A percentile compares a stretch with the other conserved stretches of the same genome.
phyloP scores from a whole-genome alignment of 2,797 vertebrate genomes.

The Bryconaethiops microstoma region DNA sequence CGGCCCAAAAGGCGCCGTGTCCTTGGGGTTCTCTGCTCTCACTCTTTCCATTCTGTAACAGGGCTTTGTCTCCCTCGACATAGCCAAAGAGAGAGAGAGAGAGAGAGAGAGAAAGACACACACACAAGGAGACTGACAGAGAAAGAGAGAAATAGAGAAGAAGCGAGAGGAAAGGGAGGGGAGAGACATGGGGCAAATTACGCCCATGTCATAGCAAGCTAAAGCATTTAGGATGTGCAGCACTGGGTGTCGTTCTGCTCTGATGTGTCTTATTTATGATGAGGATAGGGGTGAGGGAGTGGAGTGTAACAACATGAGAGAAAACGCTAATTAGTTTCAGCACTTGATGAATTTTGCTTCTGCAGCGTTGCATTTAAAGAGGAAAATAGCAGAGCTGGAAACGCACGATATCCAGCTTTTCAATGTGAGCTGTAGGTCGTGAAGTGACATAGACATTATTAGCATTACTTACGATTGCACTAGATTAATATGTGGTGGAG shows the following conservation, averaged over 20 bases:
- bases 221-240: conserved; percentile 65
- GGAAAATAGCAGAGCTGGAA: conserved; percentile 45
- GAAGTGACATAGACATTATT: conserved; percentile 18
- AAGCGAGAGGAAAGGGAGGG: conserved; percentile 11
- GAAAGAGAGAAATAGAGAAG: not conserved
- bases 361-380: conserved; percentile 41
- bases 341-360: conserved; percentile 52
- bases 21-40: conserved; percentile 84
- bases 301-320: conserved; percentile 47
- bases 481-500: conserved; percentile 1
- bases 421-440: conserved; percentile 12
- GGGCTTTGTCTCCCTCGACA: conserved; percentile 76
- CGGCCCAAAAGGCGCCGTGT: conserved; percentile 90
- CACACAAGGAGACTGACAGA: not conserved
- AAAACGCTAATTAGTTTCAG: conserved; percentile 59
- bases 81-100: conserved; percentile 58
- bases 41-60: conserved; percentile 83
- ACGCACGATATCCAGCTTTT: conserved; percentile 15
- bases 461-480: not conserved
- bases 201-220: conserved; percentile 70
- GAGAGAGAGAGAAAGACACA: not conserved
- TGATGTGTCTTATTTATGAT: conserved; percentile 62
- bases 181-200: conserved; percentile 68
- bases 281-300: conserved; percentile 48
- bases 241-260: conserved; percentile 62